Base-by-base conservation (phyloP, 2,797 vertebrate genomes). In the Sylvia borin region DNA sequence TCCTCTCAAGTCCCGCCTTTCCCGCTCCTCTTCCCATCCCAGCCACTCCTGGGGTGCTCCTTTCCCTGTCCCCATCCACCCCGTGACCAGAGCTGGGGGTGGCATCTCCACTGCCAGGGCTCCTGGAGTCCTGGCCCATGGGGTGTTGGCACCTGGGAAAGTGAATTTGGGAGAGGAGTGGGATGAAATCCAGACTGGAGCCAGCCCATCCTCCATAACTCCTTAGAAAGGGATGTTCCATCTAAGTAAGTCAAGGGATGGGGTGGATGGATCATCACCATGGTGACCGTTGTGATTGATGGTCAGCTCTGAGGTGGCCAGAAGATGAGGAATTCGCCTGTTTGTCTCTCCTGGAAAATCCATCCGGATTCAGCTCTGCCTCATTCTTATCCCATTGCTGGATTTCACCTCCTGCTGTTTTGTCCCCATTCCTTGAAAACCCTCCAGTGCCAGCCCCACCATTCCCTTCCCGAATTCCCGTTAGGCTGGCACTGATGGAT, bases 311-410 rank as follows among this genome's bases (percentile, higher is more conserved):
- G 27, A 55, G 36, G 9, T 7, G 40, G 15, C n/a, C 18, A 38
- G 47, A 53, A 8, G 18, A 6, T 0, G 0, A 53, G 45, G 29
- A 85, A 43, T 38, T 75, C 42, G 40, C 45, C 21, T 6, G 4
- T 47, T 62, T 48, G 12, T 31, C 17, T 29, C 32, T 7, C 32
- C 15, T 61, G 54, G 62, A 75, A 57, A 89, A 57, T 17, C 67
- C 38, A 13, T 18, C 15, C 1, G 16, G 47, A 19, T 31, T 40
- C 21, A 36, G 21, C 51, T 27, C 3, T 12, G 26, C 72, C 36
- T 48, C 2, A 0, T 61, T 60, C 53, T 64, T 31, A 13, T 0
- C 60, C 73, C 42, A 1, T 8, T 51, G 21, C 53, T 4, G 11
- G 13, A 7, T 71, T 79, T 70, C 65, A 27, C 40, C 29, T 32